phyloP scores from a whole-genome alignment of 2,888 invertebrate genomes.

The Hydropsyche betteni region DNA sequence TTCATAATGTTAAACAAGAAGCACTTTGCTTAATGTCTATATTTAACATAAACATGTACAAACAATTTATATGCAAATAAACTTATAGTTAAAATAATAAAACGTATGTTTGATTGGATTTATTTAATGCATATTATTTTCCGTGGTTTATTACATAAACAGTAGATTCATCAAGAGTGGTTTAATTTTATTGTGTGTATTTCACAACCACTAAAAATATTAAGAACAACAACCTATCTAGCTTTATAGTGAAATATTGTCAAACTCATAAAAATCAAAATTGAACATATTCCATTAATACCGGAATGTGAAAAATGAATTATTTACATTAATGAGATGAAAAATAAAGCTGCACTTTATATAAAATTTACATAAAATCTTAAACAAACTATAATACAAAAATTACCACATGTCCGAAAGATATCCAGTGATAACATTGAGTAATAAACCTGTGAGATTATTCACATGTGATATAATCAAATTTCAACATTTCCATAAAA shows the following conservation, averaged over 20 bases:
- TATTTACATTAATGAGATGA: slow-evolving; percentile 43
- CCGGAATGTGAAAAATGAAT: slow-evolving; percentile 45
- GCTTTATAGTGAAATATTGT: neutral
- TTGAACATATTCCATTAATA: slow-evolving; percentile 23
- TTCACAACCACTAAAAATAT: slow-evolving; percentile 50
- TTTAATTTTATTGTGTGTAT: slow-evolving; percentile 45
- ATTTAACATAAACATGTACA: slow-evolving; percentile 59
- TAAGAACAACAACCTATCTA: neutral
- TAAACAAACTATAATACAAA: slow-evolving; percentile 31
- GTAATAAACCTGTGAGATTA: slow-evolving; percentile 34
- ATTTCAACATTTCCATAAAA: slow-evolving; percentile 46
- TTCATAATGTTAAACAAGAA: too few species aligned
- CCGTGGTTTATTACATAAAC: slow-evolving; percentile 7
- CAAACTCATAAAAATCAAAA: neutral
- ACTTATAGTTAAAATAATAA: neutral
- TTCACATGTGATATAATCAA: slow-evolving; percentile 43
- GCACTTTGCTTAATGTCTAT: slow-evolving; percentile 54
- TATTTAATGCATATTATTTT: slow-evolving; percentile 10
- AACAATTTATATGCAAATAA: too few species aligned
- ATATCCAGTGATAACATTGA: slow-evolving; percentile 13
- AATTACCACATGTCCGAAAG: slow-evolving; percentile 5
- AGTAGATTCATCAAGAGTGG: slow-evolving; percentile 43
- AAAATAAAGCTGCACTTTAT: slow-evolving; percentile 42
- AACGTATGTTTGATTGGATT: slow-evolving; percentile 5
- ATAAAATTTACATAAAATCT: slow-evolving; percentile 33